Conservation (phyloP, 2,113 vertebrate species). For the Cisticola juncidis region DNA sequence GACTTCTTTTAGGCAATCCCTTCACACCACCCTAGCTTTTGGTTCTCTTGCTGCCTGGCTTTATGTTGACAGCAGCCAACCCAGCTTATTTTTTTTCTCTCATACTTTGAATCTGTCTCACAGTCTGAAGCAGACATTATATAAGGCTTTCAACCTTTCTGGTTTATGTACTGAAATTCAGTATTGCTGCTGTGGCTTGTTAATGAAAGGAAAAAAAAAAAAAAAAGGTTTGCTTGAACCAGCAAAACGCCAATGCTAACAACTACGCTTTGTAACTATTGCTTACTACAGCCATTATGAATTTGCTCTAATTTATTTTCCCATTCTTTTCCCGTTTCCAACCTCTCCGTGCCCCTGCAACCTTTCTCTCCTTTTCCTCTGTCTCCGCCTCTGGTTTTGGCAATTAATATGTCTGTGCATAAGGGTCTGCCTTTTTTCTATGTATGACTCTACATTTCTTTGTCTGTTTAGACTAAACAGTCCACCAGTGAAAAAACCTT, state of each 20-base stretch:
- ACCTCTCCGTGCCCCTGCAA: constrained; percentile 20
- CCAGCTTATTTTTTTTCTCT: constrained; percentile 69
- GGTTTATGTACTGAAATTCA: constrained; percentile 58
- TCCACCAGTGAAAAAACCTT: constrained; percentile 78
- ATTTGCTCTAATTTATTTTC: constrained; percentile 72
- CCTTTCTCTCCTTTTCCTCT: constrained; percentile 25
- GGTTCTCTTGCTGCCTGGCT: constrained; percentile 75
- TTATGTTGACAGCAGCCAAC: constrained; percentile 76
- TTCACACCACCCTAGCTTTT: constrained; percentile 67
- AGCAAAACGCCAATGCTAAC: constrained; percentile 55
- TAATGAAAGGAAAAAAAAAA: background rate
- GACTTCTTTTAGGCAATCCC: constrained; percentile 67
- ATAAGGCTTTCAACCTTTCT: constrained; percentile 48
- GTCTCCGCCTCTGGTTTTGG: constrained; percentile 49
- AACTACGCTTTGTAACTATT: constrained; percentile 67
- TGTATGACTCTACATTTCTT: constrained; percentile 80
- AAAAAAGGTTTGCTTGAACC: constrained; percentile 56
- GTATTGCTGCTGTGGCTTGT: constrained; percentile 69
- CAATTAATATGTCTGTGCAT: constrained; percentile 18
- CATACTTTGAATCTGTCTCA: constrained; percentile 47
- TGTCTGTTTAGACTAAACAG: constrained; percentile 85
- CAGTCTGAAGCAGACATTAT: constrained; percentile 45
- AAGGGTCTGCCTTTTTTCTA: background rate
- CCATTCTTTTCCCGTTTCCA: constrained; percentile 65
- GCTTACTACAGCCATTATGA: constrained; percentile 65